Conservation (phyloP, 2,888 invertebrate genomes). For the Tetragnatha montana region DNA sequence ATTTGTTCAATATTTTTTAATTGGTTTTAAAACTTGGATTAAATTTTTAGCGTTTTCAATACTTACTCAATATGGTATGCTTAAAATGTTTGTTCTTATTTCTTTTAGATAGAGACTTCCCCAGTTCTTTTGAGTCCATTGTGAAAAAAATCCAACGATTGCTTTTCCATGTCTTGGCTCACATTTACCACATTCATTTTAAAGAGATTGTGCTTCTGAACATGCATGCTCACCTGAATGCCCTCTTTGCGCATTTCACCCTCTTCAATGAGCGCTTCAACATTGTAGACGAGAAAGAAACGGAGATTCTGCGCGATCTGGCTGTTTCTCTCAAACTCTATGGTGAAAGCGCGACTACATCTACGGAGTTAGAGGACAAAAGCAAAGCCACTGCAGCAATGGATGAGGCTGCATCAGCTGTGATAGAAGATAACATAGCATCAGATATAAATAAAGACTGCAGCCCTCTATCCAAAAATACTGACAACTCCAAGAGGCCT, state of each 20-base stretch:
- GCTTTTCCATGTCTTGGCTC: constrained; percentile 98
- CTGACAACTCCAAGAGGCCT: constrained; percentile 69
- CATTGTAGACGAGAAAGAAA: constrained; percentile 96
- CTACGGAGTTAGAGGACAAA: constrained; percentile 57
- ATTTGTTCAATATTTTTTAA: no score
- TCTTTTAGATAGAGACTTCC: constrained; percentile 90
- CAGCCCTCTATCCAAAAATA: constrained; percentile 56
- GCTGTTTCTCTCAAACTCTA: constrained; percentile 84
- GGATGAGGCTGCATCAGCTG: constrained; percentile 64
- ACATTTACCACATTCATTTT: constrained; percentile 98
- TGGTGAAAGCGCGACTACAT: constrained; percentile 55
- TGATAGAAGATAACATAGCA: constrained; percentile 68
- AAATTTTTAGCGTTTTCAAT: neutral
- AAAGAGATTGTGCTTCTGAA: constrained; percentile 94
- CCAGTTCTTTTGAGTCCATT: constrained; percentile 93
- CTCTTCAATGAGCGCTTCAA: constrained; percentile 89
- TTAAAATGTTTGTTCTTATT: constrained; percentile 59
- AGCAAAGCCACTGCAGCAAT: constrained; percentile 31
- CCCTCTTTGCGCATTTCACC: constrained; percentile 97
- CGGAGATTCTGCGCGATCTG: constrained; percentile 93
- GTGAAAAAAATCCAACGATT: constrained; percentile 96
- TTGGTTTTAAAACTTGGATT: no score
- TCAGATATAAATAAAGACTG: constrained; percentile 66
- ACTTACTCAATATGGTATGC: neutral
- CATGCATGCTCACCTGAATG: constrained; percentile 96